phyloP scores from a whole-genome alignment of 2,888 invertebrate species.

The Gnatocerus cornutus region DNA sequence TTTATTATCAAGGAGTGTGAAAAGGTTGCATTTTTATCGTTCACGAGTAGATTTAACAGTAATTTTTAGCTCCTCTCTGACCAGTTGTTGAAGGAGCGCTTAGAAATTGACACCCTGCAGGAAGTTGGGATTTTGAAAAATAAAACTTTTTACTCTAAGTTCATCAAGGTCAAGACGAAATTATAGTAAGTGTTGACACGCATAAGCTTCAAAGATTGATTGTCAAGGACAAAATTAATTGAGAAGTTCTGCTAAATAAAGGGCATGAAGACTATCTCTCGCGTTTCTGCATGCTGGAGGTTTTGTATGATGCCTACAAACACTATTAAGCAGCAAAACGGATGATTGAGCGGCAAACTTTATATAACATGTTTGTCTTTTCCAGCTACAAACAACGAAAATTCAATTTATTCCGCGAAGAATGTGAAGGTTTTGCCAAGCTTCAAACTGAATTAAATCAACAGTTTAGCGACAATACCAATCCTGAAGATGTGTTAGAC shows the following conservation, averaged over 20 bases:
- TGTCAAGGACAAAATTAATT: conserved; percentile 17
- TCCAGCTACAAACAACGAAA: conserved; percentile 98
- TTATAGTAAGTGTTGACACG: conserved; percentile 84
- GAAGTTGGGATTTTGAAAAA: conserved; percentile 93
- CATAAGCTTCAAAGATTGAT: background rate
- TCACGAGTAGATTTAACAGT: conserved; percentile 12
- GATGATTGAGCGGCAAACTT: too few species aligned
- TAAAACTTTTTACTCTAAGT: conserved; percentile 93
- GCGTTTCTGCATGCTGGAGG: conserved; percentile 43
- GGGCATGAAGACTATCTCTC: conserved; percentile 55
- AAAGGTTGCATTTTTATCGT: conserved; percentile 70
- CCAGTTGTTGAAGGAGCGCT: conserved; percentile 89
- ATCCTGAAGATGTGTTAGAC: conserved; percentile 83
- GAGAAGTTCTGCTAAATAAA: conserved; percentile 54
- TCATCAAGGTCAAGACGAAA: conserved; percentile 98
- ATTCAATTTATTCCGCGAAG: conserved; percentile 98
- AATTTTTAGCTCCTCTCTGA: conserved; percentile 81
- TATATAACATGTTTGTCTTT: conserved; percentile 56
- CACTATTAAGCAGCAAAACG: background rate
- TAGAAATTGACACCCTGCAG: conserved; percentile 95
- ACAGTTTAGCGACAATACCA: conserved; percentile 78
- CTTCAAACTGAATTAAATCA: conserved; percentile 94
- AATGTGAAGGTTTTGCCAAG: conserved; percentile 99
- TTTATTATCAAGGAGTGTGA: conserved; percentile 86
- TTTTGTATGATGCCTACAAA: conserved; percentile 57